Evolutionary conservation across 2,888 invertebrate species (phyloP).

Genomic region (Aplocera efformata): DNA sequence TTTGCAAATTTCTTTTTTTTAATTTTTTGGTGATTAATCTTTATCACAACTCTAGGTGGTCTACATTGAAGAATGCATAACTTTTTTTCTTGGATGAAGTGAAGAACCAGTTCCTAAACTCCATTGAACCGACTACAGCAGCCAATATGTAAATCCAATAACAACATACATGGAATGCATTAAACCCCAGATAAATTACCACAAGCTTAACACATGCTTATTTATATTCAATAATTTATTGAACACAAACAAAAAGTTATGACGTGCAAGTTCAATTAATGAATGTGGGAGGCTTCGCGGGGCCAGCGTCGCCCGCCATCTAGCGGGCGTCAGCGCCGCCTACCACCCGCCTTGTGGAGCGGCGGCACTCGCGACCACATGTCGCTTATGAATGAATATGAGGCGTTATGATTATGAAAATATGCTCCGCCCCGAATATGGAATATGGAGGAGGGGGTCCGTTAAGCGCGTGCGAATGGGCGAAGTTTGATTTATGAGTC

Average conservation of each 20-base stretch:
- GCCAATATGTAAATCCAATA: slow-evolving; percentile 19
- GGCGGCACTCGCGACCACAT: slow-evolving; percentile 52
- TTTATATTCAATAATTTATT: slow-evolving; percentile 42
- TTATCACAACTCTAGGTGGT: slow-evolving; percentile 7
- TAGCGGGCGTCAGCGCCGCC: slow-evolving; percentile 72
- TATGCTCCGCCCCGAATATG: slow-evolving; percentile 81
- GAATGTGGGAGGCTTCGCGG: slow-evolving; percentile 75
- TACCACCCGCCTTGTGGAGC: slow-evolving; percentile 53
- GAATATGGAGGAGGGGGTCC: slow-evolving; percentile 83
- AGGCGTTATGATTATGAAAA: slow-evolving; percentile 81
- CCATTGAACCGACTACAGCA: slow-evolving; percentile 19
- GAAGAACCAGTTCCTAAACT: slow-evolving; percentile 22
- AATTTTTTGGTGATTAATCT: too few species aligned
- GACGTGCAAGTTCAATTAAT: slow-evolving; percentile 72
- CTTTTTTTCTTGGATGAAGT: slow-evolving; percentile 9
- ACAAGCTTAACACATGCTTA: slow-evolving; percentile 35
- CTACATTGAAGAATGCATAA: slow-evolving; percentile 14
- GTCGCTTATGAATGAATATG: slow-evolving; percentile 81
- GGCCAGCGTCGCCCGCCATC: slow-evolving; percentile 64
- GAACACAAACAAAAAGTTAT: slow-evolving; percentile 67
- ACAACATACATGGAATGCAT: slow-evolving; percentile 20
- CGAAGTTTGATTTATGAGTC: slow-evolving; percentile 85
- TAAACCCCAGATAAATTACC: slow-evolving; percentile 30
- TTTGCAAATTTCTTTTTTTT: too few species aligned
- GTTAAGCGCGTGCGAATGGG: slow-evolving; percentile 83